A percentile compares a stretch with the other conserved stretches of the same genome.
Conservation (phyloP, 35 echinoderm and acorn worm species). For the Lytechinus variegatus region DNA sequence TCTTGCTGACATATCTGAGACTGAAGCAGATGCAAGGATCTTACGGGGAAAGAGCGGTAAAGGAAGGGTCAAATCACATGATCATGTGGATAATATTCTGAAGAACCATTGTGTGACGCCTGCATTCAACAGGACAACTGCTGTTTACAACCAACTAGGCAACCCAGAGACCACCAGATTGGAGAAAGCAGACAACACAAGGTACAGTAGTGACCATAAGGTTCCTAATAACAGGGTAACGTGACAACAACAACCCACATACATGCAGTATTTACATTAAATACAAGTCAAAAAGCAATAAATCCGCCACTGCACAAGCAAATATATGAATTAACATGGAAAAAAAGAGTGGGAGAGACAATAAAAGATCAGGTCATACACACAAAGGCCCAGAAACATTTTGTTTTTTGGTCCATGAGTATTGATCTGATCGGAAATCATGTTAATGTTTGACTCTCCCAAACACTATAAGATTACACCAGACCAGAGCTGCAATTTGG, state of each 20-base stretch:
- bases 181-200: slow-evolving; percentile 48
- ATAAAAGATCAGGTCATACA: not conserved
- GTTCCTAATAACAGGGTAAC: slow-evolving; percentile 54
- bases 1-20: slow-evolving; percentile 52
- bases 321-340: slow-evolving; percentile 49
- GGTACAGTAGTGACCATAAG: slow-evolving; percentile 46
- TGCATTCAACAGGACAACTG: slow-evolving; percentile 31
- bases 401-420: not conserved
- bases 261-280: slow-evolving; percentile 54
- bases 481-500: slow-evolving; percentile 38
- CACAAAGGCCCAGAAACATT: not conserved
- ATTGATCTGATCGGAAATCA: not conserved
- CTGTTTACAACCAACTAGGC: slow-evolving; percentile 31
- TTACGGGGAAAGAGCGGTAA: slow-evolving; percentile 32
- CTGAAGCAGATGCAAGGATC: slow-evolving; percentile 40
- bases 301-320: slow-evolving; percentile 46
- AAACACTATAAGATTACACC: not conserved
- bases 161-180: slow-evolving; percentile 35
- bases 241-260: slow-evolving; percentile 50
- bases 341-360: not conserved
- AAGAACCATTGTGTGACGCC: slow-evolving; percentile 40
- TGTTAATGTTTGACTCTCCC: slow-evolving; percentile 30
- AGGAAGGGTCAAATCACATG: slow-evolving; percentile 28
- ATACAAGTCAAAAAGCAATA: slow-evolving; percentile 61
- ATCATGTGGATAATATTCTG: slow-evolving; percentile 56